Evolutionary conservation across 1,140 invertebrate genomes (phyloP).

Genomic region (Zaprionus capensis): DNA sequence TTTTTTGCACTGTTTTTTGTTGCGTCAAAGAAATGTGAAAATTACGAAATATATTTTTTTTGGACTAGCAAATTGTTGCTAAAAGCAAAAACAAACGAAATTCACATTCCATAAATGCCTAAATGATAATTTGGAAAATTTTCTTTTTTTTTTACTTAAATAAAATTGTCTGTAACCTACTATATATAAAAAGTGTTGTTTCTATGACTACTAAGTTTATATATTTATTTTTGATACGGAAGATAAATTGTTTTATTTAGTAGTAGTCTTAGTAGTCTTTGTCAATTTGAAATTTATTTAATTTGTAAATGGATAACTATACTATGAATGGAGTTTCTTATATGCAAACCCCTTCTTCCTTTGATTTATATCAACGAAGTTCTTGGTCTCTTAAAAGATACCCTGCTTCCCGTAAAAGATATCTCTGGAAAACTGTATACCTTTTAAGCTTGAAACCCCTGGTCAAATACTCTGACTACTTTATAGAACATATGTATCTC

Average conservation of each 20-base stretch:
- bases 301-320: too few relatives aligned
- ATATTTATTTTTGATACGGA: background rate
- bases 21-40: conserved; percentile 26
- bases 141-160: conserved; percentile 21
- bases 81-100: conserved; percentile 37
- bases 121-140: background rate
- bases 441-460: too few relatives aligned
- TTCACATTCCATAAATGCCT: conserved; percentile 7
- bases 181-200: background rate
- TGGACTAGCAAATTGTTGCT: conserved; percentile 33
- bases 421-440: background rate
- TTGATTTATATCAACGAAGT: too few relatives aligned
- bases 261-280: conserved; percentile 13
- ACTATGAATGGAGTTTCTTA: too few relatives aligned
- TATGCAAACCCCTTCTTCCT: too few relatives aligned
- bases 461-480: background rate
- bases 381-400: too few relatives aligned
- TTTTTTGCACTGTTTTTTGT: conserved; percentile 45
- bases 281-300: background rate
- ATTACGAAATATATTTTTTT: conserved; percentile 12
- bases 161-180: conserved; percentile 18
- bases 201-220: background rate
- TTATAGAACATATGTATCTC: background rate
- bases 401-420: background rate
- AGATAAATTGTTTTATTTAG: background rate